Evolutionary conservation across 2,888 invertebrate species (phyloP).

Genomic region (Serripes groenlandicus): DNA sequence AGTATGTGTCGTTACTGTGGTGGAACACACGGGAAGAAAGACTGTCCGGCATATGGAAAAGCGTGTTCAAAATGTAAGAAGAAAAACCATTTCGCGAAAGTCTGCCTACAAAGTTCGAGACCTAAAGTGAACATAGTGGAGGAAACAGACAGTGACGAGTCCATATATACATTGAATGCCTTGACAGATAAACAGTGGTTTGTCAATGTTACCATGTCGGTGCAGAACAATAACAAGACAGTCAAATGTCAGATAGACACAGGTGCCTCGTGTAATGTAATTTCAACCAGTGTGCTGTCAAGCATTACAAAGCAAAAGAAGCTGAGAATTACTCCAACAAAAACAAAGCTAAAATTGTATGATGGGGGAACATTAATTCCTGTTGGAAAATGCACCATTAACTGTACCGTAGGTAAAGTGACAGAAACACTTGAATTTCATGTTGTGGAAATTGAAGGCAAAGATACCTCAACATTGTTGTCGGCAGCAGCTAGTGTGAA

Average conservation of each 20-base stretch:
- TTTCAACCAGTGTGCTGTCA: background rate
- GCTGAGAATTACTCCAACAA: background rate
- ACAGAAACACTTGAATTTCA: background rate
- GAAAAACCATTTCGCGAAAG: too few species aligned
- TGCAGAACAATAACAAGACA: background rate
- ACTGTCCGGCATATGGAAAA: too few species aligned
- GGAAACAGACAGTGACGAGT: too few species aligned
- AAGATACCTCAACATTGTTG: conserved; percentile 8
- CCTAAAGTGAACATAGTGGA: too few species aligned
- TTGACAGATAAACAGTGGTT: conserved; percentile 13
- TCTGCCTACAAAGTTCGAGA: too few species aligned
- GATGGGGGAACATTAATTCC: background rate
- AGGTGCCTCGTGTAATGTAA: conserved; percentile 24
- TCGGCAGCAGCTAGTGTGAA: conserved; percentile 1
- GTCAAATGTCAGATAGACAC: conserved; percentile 27
- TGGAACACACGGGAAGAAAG: too few species aligned
- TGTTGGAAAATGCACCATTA: conserved; percentile 1
- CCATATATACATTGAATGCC: too few species aligned
- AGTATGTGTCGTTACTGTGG: too few species aligned
- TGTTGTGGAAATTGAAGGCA: background rate
- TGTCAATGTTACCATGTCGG: background rate
- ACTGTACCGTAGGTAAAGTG: background rate
- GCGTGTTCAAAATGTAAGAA: too few species aligned
- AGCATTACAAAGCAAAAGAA: background rate
- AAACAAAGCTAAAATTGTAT: conserved; percentile 1